Conservation (phyloP, 2,113 vertebrate genomes). For the Terrapene triunguis region DNA sequence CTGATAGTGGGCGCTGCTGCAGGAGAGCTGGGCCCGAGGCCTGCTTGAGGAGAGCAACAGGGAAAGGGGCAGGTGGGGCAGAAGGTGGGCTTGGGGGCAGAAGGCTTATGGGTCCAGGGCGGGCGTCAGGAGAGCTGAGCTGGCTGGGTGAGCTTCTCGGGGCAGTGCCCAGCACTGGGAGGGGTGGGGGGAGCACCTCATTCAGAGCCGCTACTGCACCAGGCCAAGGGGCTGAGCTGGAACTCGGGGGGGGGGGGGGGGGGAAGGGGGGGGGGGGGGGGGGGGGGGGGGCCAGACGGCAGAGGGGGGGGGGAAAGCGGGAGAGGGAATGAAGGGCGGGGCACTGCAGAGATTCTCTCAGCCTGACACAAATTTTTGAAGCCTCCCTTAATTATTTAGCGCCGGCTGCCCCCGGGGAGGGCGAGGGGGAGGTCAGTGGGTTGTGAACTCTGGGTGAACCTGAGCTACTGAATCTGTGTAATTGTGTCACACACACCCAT, state of each 20-base stretch:
- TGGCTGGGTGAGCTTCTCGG: background rate
- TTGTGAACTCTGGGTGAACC: slow-evolving; percentile 7
- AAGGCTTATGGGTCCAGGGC: too few relatives aligned
- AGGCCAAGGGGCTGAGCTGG: background rate
- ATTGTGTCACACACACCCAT: background rate
- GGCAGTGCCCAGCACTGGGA: background rate
- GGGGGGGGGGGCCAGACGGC: too few relatives aligned
- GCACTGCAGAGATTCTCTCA: background rate
- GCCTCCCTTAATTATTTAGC: background rate
- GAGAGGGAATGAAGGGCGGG: background rate
- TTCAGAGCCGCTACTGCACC: too few relatives aligned
- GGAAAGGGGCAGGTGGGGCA: background rate
- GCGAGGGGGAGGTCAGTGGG: background rate
- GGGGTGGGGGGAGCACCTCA: too few relatives aligned
- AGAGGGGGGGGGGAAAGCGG: too few relatives aligned
- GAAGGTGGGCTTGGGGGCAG: too few relatives aligned
- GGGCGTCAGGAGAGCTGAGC: background rate
- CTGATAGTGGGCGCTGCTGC: too few relatives aligned
- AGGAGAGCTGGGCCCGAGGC: too few relatives aligned
- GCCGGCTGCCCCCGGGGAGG: background rate
- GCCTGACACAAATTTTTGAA: background rate
- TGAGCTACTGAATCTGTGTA: background rate
- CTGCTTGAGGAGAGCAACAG: background rate
- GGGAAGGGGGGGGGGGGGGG: too few relatives aligned
- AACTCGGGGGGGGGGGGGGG: too few relatives aligned